Evolutionary conservation across 2,113 vertebrate species (phyloP).

Genomic region (Poeciliopsis retropinna): DNA sequence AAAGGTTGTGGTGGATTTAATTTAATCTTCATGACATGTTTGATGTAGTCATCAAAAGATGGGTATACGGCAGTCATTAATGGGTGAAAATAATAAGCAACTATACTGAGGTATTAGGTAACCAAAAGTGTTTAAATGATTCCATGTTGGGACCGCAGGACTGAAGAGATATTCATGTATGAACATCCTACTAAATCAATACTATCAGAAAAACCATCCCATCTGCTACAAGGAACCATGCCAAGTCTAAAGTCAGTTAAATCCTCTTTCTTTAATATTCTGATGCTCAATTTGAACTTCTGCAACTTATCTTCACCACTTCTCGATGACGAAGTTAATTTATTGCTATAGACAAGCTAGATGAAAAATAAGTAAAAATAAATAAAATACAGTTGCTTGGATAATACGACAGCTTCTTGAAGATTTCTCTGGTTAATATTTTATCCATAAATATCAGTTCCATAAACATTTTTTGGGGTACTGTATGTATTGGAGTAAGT

Average conservation of each 20-base stretch:
- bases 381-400: neutral
- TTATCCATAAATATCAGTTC: neutral
- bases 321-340: too few relatives aligned
- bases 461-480: constrained; percentile 7
- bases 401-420: neutral
- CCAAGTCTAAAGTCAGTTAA: neutral
- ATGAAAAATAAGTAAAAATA: neutral
- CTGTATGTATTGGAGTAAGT: constrained; percentile 1
- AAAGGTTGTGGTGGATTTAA: too few relatives aligned
- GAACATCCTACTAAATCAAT: neutral
- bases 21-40: too few relatives aligned
- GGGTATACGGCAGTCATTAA: too few relatives aligned
- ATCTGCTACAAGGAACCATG: too few relatives aligned
- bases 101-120: too few relatives aligned
- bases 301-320: neutral
- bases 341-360: too few relatives aligned
- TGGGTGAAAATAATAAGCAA: too few relatives aligned
- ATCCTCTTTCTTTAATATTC: neutral
- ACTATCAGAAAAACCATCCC: neutral
- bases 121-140: too few relatives aligned
- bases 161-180: neutral
- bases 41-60: too few relatives aligned
- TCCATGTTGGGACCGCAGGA: too few relatives aligned
- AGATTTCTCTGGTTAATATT: neutral
- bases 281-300: neutral